Conservation (phyloP, 1,140 invertebrate species). For the Brachionus rotundiformis region DNA sequence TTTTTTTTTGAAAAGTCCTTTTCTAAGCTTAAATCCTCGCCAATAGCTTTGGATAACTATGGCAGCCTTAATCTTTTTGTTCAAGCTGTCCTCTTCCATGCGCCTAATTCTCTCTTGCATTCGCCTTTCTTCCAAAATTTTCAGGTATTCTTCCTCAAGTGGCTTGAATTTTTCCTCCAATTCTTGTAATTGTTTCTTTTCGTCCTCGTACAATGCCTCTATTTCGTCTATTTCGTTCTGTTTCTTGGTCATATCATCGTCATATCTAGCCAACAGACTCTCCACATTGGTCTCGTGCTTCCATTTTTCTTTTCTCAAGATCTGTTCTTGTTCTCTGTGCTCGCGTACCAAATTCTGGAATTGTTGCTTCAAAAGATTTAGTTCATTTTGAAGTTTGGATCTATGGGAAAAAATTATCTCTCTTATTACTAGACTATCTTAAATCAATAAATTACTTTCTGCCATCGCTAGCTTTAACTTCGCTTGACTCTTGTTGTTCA, state of each 20-base stretch:
- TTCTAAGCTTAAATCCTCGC: conserved; percentile 46
- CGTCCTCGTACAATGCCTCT: conserved; percentile 36
- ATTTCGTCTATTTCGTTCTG: conserved; percentile 51
- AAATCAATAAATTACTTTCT: conserved; percentile 20
- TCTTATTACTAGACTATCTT: background rate
- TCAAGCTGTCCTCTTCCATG: conserved; percentile 46
- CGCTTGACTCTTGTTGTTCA: conserved; percentile 47
- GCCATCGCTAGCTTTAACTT: conserved; percentile 43
- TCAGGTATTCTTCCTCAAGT: conserved; percentile 45
- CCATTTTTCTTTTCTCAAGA: conserved; percentile 49
- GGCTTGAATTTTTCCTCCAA: conserved; percentile 50
- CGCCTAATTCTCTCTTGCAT: conserved; percentile 25
- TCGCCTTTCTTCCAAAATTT: conserved; percentile 49
- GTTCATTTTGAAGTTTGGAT: conserved; percentile 28
- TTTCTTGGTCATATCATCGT: conserved; percentile 52
- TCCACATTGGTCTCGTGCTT: conserved; percentile 48
- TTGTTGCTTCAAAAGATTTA: conserved; percentile 4
- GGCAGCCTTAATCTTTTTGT: conserved; percentile 44
- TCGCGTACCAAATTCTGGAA: conserved; percentile 16
- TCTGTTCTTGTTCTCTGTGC: conserved; percentile 28
- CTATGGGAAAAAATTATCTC: background rate
- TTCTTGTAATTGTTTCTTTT: conserved; percentile 49
- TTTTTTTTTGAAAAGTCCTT: conserved; percentile 51
- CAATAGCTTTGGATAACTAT: conserved; percentile 49
- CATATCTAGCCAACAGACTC: background rate